A percentile compares a stretch with the other conserved stretches of the same genome.
phyloP scores from a whole-genome alignment of 2,888 invertebrate species.

The Chymomyza amoena region DNA sequence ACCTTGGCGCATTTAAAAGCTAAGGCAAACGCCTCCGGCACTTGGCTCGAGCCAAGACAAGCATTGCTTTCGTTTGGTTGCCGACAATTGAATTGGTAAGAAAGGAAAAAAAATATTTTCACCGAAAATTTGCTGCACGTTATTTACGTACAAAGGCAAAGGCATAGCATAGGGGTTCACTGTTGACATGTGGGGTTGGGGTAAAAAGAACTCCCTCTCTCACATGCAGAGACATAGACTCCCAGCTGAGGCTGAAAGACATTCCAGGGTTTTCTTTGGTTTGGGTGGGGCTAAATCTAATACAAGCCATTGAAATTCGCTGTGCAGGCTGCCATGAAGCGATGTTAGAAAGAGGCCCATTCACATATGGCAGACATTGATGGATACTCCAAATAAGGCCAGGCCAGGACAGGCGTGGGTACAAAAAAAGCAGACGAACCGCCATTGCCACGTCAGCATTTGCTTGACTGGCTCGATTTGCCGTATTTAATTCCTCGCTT shows the following conservation, averaged over 20 bases:
- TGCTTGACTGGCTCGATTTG: slow-evolving; percentile 22
- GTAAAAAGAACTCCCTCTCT: not conserved
- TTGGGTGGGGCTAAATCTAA: slow-evolving; percentile 51
- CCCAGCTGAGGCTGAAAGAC: slow-evolving; percentile 56
- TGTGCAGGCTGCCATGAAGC: not conserved
- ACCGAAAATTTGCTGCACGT: slow-evolving; percentile 51
- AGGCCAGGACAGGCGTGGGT: slow-evolving; percentile 19
- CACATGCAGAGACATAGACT: slow-evolving; percentile 8
- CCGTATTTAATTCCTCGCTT: slow-evolving; percentile 5
- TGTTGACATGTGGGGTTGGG: not conserved
- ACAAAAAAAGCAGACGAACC: not conserved
- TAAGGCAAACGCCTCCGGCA: slow-evolving; percentile 59
- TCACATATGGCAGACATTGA: slow-evolving; percentile 65
- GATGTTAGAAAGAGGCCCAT: slow-evolving; percentile 28
- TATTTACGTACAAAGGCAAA: slow-evolving; percentile 6
- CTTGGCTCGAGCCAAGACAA: slow-evolving; percentile 42
- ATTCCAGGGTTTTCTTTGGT: slow-evolving; percentile 34
- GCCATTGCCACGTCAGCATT: slow-evolving; percentile 29
- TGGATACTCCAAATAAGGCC: slow-evolving; percentile 64
- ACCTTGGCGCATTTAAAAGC: slow-evolving; percentile 65
- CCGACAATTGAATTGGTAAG: slow-evolving; percentile 48
- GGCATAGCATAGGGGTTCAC: not conserved
- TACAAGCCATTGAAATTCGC: slow-evolving; percentile 34
- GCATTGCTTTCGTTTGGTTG: not conserved
- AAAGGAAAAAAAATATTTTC: slow-evolving; percentile 41